A percentile compares a stretch with the other conserved stretches of the same genome.
phyloP scores from a whole-genome alignment of 2,888 invertebrate species.

The Ormia ochracea region DNA sequence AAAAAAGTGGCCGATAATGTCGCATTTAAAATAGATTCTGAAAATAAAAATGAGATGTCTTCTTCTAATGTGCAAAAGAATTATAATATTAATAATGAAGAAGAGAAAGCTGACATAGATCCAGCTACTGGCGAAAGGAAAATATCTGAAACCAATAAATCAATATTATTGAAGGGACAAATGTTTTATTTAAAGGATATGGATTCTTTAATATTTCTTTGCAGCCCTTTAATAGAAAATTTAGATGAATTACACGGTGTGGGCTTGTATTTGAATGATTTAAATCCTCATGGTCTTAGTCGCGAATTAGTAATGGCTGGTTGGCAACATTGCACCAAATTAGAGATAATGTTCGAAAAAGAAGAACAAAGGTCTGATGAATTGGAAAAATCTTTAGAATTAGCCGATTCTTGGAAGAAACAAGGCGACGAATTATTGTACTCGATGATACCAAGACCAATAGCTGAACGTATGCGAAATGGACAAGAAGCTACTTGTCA shows the following conservation, averaged over 20 bases:
- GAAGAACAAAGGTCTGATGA: constrained; percentile 88
- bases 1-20: constrained; percentile 70
- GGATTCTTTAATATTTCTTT: constrained; percentile 88
- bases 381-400: constrained; percentile 85
- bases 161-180: constrained; percentile 89
- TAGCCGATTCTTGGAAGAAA: constrained; percentile 90
- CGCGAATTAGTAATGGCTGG: constrained; percentile 89
- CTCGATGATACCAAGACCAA: constrained; percentile 93
- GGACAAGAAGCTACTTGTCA: constrained; percentile 89
- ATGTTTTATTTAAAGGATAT: constrained; percentile 89
- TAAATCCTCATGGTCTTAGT: constrained; percentile 90
- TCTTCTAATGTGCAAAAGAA: constrained; percentile 66
- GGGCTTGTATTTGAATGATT: constrained; percentile 87
- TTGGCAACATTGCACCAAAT: constrained; percentile 89
- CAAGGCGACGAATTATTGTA: constrained; percentile 91
- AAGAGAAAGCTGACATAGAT: constrained; percentile 62
- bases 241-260: constrained; percentile 88
- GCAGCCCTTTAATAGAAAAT: constrained; percentile 92
- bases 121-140: constrained; percentile 68
- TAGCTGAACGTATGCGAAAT: constrained; percentile 87
- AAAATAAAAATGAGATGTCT: constrained; percentile 70
- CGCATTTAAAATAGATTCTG: constrained; percentile 69
- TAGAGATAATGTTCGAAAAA: constrained; percentile 88
- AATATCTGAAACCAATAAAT: constrained; percentile 73
- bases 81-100: constrained; percentile 41